These are phyloP conservation scores for Anastrepha ludens DNA, from an alignment of 1,140 invertebrate species.

Conservation along the genomic window DNA sequence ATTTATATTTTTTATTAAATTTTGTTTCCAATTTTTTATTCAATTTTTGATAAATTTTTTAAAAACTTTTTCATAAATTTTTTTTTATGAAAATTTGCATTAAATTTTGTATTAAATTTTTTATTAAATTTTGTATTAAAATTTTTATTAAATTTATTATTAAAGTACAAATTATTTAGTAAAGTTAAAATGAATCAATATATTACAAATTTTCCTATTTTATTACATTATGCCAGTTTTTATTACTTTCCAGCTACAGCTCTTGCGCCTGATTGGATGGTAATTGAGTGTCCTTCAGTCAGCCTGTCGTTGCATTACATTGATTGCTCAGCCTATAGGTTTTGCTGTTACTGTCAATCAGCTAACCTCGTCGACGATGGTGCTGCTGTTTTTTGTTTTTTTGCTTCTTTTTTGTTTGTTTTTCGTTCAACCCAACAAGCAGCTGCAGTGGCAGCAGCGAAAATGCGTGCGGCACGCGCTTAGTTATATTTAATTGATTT, in stretches of 20 bases:
- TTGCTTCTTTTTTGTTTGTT: background rate
- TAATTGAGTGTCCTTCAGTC: background rate
- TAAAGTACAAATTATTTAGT: too few relatives aligned
- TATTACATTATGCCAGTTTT: background rate
- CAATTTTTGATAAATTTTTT: too few relatives aligned
- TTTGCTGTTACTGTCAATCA: background rate
- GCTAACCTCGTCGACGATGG: background rate
- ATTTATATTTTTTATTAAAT: too few relatives aligned
- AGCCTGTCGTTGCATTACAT: background rate
- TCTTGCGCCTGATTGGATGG: background rate
- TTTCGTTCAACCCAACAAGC: background rate
- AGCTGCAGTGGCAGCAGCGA: background rate
- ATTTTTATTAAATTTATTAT: too few relatives aligned
- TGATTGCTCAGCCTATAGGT: background rate
- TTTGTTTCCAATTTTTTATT: too few relatives aligned
- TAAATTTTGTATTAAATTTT: too few relatives aligned
- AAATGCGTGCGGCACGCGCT: slow-evolving; percentile 19
- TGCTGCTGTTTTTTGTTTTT: background rate
- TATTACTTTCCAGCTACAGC: background rate
- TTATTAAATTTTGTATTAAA: too few relatives aligned
- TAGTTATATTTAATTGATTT: slow-evolving; percentile 30
- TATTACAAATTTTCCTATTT: background rate
- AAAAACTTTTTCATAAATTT: too few relatives aligned
- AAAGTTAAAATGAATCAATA: too few relatives aligned
- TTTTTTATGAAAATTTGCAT: too few relatives aligned